phyloP scores from a whole-genome alignment of 2,888 invertebrate species.

The Empis stercorea region DNA sequence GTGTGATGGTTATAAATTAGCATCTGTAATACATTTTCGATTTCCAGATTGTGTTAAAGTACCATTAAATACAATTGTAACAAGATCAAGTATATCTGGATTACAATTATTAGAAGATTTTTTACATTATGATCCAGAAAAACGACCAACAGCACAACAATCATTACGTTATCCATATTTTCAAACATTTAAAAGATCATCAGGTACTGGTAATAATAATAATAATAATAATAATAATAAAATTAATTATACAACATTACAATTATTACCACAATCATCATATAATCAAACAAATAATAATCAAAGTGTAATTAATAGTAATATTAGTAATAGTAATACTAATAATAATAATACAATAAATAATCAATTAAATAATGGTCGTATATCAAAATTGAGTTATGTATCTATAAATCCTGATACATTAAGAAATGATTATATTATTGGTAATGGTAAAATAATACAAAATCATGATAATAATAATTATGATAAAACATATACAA shows the following conservation, averaged over 20 bases:
- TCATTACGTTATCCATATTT: constrained; percentile 56
- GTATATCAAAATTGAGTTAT: constrained; percentile 11
- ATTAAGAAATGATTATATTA: constrained; percentile 5
- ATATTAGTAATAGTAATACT: not conserved
- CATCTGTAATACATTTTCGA: constrained; percentile 87
- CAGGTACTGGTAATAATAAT: constrained; percentile 20
- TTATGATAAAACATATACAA: constrained; percentile 4
- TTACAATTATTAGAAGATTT: constrained; percentile 73
- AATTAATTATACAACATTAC: not conserved
- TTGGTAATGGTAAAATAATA: constrained; percentile 1
- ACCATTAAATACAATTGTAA: constrained; percentile 65
- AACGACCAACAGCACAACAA: constrained; percentile 82
- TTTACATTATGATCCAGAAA: constrained; percentile 83
- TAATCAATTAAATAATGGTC: constrained; percentile 5
- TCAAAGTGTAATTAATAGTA: not conserved
- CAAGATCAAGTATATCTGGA: constrained; percentile 70
- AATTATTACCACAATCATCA: constrained; percentile 4
- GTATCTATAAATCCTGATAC: constrained; percentile 9
- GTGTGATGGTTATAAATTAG: constrained; percentile 90
- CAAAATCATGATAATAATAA: not conserved
- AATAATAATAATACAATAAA: not conserved
- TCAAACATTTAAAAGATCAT: constrained; percentile 30
- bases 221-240: not conserved
- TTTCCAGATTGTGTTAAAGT: constrained; percentile 83
- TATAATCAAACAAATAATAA: not conserved